Evolutionary conservation across 2,888 invertebrate genomes (phyloP).

Genomic region (Sphinx pinastri): DNA sequence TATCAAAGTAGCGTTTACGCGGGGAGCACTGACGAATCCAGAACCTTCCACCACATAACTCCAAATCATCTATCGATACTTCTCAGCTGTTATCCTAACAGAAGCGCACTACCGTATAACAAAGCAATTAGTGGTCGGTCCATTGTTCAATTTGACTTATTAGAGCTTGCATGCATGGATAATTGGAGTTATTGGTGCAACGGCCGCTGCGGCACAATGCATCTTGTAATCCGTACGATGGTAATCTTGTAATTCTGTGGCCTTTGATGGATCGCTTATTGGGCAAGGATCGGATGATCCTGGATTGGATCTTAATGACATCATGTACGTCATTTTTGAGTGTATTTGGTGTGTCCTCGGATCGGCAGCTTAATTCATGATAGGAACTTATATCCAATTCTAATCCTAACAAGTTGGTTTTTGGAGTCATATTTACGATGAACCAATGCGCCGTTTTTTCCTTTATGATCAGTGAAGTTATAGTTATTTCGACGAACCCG

Average conservation of each 20-base stretch:
- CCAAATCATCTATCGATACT: background rate
- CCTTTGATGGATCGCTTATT: constrained; percentile 20
- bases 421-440: no score
- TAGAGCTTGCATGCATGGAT: constrained; percentile 59
- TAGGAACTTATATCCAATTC: no score
- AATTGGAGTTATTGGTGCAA: constrained; percentile 70
- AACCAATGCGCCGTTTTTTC: no score
- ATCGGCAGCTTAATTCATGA: no score
- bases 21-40: no score
- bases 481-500: no score
- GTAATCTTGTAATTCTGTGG: constrained; percentile 46
- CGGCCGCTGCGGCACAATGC: constrained; percentile 38
- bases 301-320: background rate
- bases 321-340: no score
- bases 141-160: constrained; percentile 78
- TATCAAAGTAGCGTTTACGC: no score
- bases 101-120: constrained; percentile 44
- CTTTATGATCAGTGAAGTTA: no score
- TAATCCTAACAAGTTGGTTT: no score
- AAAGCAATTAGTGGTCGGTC: constrained; percentile 64
- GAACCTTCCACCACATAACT: background rate
- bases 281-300: background rate
- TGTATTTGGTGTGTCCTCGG: no score
- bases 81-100: background rate
- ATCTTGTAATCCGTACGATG: constrained; percentile 46